Evolutionary conservation across 2,888 invertebrate genomes (phyloP).

Genomic region (Notocelia uddmanniana): DNA sequence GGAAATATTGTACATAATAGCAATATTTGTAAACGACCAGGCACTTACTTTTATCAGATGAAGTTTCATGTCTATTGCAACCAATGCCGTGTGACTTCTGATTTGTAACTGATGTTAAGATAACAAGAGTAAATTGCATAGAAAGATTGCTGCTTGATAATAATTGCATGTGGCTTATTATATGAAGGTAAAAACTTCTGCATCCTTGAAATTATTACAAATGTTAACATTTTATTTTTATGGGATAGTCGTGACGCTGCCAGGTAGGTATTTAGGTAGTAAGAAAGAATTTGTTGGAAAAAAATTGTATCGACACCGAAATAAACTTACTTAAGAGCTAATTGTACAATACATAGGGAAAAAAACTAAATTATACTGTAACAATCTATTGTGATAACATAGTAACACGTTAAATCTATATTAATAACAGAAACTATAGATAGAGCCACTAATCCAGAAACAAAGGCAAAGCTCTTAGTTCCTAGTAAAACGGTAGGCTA

Average conservation of each 20-base stretch:
- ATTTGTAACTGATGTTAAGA: conserved; percentile 29
- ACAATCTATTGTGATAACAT: too few species aligned
- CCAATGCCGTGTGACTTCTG: conserved; percentile 42
- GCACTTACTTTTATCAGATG: conserved; percentile 33
- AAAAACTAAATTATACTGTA: too few species aligned
- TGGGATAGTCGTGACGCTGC: not conserved
- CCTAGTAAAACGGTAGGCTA: too few species aligned
- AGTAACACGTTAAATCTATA: too few species aligned
- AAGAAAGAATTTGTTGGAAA: too few species aligned
- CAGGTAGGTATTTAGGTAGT: too few species aligned
- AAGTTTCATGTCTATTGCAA: conserved; percentile 24
- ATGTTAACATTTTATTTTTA: not conserved
- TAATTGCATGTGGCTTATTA: conserved; percentile 23
- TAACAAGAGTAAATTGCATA: conserved; percentile 34
- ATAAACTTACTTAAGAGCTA: too few species aligned
- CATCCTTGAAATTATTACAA: conserved; percentile 11
- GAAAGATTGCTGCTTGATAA: conserved; percentile 25
- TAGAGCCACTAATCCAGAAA: too few species aligned
- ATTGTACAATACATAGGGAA: too few species aligned
- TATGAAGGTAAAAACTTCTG: conserved; percentile 6
- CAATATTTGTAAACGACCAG: conserved; percentile 18
- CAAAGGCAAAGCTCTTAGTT: too few species aligned
- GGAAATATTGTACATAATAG: conserved; percentile 10
- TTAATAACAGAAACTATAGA: too few species aligned
- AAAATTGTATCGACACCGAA: too few species aligned